Conservation (phyloP, 2,113 vertebrate species). For the Sus scrofa region T2T-Sscrofa CM000824.6:83152001-83152500, state of each 20-base stretch:
- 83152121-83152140: conserved; percentile 81
- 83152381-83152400: background rate
- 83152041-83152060: conserved; percentile 63
- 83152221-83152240: conserved; percentile 69
- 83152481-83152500: background rate
- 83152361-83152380: too few relatives aligned
- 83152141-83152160: conserved; percentile 82
- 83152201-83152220: conserved; percentile 5
- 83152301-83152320: background rate
- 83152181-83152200: conserved; percentile 81
- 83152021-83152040: background rate
- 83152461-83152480: background rate
- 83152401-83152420: background rate
- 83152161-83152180: conserved; percentile 64
- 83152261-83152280: background rate
- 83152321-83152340: background rate
- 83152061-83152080: conserved; percentile 71
- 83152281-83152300: background rate
- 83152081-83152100: conserved; percentile 84
- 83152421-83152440: background rate
- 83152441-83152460: background rate
- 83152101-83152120: conserved; percentile 87
- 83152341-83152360: fast-evolving
- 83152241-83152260: background rate
- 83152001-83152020: background rate